Conservation (phyloP, 2,888 invertebrate species). For the Meghimatium bilineatum region DNA sequence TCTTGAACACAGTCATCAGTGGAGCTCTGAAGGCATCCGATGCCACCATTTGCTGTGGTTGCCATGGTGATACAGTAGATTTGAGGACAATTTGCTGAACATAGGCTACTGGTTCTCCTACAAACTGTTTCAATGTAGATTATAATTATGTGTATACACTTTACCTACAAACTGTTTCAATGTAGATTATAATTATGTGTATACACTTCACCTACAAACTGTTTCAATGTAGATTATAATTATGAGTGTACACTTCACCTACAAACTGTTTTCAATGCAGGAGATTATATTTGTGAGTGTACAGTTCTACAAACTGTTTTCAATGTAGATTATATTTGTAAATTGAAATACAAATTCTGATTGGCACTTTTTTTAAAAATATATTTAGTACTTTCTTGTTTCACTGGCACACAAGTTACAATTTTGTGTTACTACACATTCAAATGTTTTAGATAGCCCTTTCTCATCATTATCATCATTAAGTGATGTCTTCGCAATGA, state of each 20-base stretch:
- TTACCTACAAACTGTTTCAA: slow-evolving; percentile 78
- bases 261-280: slow-evolving; percentile 76
- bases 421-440: too few species aligned
- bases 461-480: too few species aligned
- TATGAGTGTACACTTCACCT: slow-evolving; percentile 61
- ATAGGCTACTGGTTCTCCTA: slow-evolving; percentile 79
- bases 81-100: slow-evolving; percentile 78
- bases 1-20: slow-evolving; percentile 90
- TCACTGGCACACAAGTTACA: too few species aligned
- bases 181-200: background rate
- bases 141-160: background rate
- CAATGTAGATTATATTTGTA: background rate
- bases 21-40: slow-evolving; percentile 95
- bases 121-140: slow-evolving; percentile 73
- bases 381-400: too few species aligned
- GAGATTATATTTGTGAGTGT: background rate
- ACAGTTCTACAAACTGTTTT: too few species aligned
- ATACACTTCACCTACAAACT: slow-evolving; percentile 77
- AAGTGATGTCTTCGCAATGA: too few species aligned
- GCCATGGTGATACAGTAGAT: slow-evolving; percentile 90
- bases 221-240: slow-evolving; percentile 38
- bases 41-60: slow-evolving; percentile 81
- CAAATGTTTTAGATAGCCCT: too few species aligned
- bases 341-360: too few species aligned
- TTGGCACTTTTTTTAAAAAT: too few species aligned